A percentile compares a stretch with the other conserved stretches of the same genome.
phyloP scores from a whole-genome alignment of 2,113 vertebrate genomes.

The Parotia lawesii region DNA sequence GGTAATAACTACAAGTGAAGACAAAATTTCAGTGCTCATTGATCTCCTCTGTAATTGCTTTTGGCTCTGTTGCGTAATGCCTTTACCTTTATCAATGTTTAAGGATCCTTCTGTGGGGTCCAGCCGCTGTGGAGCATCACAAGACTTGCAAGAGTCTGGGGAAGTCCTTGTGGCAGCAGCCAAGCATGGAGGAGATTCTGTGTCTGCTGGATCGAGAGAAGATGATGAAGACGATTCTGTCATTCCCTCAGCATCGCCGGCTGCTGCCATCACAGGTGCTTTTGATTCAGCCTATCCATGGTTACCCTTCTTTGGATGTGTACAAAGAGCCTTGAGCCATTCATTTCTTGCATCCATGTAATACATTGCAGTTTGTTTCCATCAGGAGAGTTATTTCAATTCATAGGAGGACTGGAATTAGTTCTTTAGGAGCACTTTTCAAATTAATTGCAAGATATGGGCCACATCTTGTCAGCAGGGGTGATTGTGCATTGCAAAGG shows the following conservation, averaged over 20 bases:
- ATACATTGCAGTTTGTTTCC: neutral
- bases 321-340: neutral
- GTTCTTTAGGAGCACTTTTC: neutral
- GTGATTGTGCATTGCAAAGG: neutral
- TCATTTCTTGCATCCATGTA: neutral
- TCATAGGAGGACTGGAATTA: neutral
- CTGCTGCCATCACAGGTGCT: slow-evolving; percentile 79
- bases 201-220: slow-evolving; percentile 80
- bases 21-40: neutral
- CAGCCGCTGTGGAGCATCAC: slow-evolving; percentile 89
- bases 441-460: neutral
- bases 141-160: slow-evolving; percentile 88
- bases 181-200: slow-evolving; percentile 83
- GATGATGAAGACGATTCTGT: slow-evolving; percentile 82
- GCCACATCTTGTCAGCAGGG: neutral
- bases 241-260: slow-evolving; percentile 83
- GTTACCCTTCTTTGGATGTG: neutral
- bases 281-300: neutral
- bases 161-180: slow-evolving; percentile 91
- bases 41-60: neutral
- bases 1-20: neutral
- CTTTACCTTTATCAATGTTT: neutral
- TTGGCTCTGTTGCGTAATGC: neutral
- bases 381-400: neutral
- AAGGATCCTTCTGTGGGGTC: slow-evolving; percentile 89